A percentile compares a stretch with the other conserved stretches of the same genome.
Conservation (phyloP, 2,797 vertebrate species). For the Geotrypetes seraphini region DNA sequence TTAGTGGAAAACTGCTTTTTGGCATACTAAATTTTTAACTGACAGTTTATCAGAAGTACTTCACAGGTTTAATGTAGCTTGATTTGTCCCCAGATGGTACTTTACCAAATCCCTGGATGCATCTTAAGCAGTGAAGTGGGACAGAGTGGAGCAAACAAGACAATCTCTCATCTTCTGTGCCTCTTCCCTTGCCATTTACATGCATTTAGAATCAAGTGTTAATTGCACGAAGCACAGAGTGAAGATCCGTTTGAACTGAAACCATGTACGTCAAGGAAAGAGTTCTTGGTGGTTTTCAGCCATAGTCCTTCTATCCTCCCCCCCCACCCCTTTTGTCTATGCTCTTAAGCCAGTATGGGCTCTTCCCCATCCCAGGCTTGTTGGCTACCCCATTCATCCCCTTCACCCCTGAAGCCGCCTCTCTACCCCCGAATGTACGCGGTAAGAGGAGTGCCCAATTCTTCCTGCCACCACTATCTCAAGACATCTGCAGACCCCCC, state of each 20-base stretch:
- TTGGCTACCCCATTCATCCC: background rate
- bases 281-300: no score
- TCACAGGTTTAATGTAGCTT: slow-evolving; percentile 26
- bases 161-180: slow-evolving; percentile 35
- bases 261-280: no score
- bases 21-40: slow-evolving; percentile 31
- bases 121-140: slow-evolving; percentile 59
- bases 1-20: background rate
- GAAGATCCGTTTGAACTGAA: no score
- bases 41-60: slow-evolving; percentile 41
- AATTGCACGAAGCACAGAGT: slow-evolving; percentile 58
- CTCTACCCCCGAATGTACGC: no score
- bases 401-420: background rate
- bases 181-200: background rate
- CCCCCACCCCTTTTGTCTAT: background rate
- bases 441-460: no score
- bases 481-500: no score
- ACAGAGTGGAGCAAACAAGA: slow-evolving; percentile 57
- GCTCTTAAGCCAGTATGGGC: background rate
- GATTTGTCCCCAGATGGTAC: slow-evolving; percentile 46
- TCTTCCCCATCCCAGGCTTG: no score
- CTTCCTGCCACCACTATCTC: no score
- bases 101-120: slow-evolving; percentile 53
- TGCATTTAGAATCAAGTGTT: slow-evolving; percentile 48
- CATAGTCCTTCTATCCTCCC: background rate